phyloP scores from a whole-genome alignment of 92 coral and sea anemone species.

The Parazoanthus atlanticus region DNA sequence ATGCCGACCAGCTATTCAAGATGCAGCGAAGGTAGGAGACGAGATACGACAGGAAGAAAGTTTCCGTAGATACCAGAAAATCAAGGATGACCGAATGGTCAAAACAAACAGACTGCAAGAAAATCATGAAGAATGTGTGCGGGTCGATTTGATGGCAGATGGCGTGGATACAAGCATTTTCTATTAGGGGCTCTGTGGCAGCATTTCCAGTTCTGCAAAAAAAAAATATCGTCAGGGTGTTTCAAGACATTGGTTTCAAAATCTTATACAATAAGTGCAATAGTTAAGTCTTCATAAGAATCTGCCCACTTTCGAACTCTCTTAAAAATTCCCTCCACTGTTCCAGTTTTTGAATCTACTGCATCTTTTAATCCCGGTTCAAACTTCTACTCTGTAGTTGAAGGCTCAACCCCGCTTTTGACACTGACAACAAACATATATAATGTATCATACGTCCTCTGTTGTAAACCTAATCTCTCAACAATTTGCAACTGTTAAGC shows the following conservation, averaged over 20 bases:
- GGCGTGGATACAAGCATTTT: background rate
- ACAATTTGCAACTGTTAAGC: no score
- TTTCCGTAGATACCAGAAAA: conserved; percentile 92
- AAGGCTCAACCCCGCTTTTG: no score
- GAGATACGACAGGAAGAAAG: conserved; percentile 83
- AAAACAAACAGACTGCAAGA: conserved; percentile 65
- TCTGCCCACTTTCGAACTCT: background rate
- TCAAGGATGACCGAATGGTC: conserved; percentile 91
- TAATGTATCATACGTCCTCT: no score
- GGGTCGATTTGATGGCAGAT: conserved; percentile 66
- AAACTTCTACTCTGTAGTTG: no score
- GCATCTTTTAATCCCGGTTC: no score
- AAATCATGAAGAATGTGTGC: conserved; percentile 68
- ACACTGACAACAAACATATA: no score
- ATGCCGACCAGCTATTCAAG: conserved; percentile 70
- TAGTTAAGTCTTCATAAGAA: no score
- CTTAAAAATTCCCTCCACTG: no score
- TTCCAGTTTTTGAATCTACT: no score
- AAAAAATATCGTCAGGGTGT: background rate
- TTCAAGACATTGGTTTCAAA: background rate
- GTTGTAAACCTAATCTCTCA: no score
- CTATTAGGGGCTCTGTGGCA: background rate
- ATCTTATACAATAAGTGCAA: no score
- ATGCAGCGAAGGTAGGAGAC: conserved; percentile 70
- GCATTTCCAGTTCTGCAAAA: background rate